These are phyloP conservation scores for Glyptemys insculpta DNA, from an alignment of 2,797 vertebrate species.

Conservation along the genomic window DNA sequence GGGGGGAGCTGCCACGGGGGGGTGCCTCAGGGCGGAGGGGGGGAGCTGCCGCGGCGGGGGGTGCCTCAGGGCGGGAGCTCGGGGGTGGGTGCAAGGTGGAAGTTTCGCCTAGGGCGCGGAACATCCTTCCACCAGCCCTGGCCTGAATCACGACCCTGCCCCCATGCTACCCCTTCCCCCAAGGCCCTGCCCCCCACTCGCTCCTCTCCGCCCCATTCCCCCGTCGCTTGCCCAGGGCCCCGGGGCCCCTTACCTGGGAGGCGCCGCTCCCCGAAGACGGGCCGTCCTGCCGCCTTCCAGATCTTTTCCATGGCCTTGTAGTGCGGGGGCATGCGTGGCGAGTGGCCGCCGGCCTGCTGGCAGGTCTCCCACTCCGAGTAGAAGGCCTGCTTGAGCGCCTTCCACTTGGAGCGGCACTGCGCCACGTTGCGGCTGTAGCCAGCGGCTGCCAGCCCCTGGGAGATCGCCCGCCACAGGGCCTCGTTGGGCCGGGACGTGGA, in stretches of 20 bases:
- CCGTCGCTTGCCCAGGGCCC: neutral
- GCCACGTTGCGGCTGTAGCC: constrained; percentile 54
- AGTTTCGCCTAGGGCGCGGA: too few species aligned
- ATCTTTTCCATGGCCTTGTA: constrained; percentile 58
- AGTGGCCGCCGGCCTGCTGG: neutral
- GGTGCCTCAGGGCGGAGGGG: too few species aligned
- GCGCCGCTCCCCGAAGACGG: constrained; percentile 5
- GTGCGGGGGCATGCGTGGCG: neutral
- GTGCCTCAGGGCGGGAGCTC: too few species aligned
- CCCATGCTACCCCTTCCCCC: too few species aligned
- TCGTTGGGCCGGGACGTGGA: constrained; percentile 65
- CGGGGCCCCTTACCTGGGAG: constrained; percentile 2
- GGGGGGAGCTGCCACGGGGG: too few species aligned
- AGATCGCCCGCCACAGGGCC: constrained; percentile 53
- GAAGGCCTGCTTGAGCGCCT: constrained; percentile 69
- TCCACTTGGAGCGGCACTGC: constrained; percentile 74
- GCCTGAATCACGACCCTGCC: too few species aligned
- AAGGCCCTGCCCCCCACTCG: too few species aligned
- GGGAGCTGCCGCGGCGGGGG: too few species aligned
- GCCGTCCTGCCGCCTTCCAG: constrained; percentile 51
- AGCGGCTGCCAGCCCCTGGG: neutral
- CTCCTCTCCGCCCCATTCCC: too few species aligned
- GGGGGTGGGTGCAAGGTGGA: too few species aligned
- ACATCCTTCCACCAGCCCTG: too few species aligned
- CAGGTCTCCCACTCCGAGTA: constrained; percentile 49